Evolutionary conservation across 2,797 vertebrate species (phyloP), one percentile per base, ranked within the genome.

Genomic region (Hydrocynus forskahlii): DNA sequence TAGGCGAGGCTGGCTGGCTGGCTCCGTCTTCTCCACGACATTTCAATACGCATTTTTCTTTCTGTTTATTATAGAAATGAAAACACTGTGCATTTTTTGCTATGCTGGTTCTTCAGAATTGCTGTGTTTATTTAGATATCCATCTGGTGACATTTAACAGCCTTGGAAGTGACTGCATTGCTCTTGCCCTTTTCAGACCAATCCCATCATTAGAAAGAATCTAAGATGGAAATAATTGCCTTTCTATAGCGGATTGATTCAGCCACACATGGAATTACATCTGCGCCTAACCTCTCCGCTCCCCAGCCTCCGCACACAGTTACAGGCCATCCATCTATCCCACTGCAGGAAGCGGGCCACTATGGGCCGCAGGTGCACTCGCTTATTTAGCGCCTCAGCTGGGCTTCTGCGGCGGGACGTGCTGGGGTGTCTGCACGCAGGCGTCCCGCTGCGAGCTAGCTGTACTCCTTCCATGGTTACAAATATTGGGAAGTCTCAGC

Each of bases 61-160:
- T 29, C 60, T 14, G 21, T 21, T 25, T 29, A 25, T 6, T 71
- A 52, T 38, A 67, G 16, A n/a, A 40, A 21, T 67, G 35, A 43
- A 14, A 43, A 14, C 66, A 23, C 7, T 48, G n/a, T 9, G 23
- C 13, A 23, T 74, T 66, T 55, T 66, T 68, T n/a, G 5, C 8
- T 40, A 43, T 54, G 60, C 35, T 4, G n/a, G 29, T 50, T 78
- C 23, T 76, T 5, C 55, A 25, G 12, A 79, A 63, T 72, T 64
- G 54, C 19, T 63, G 12, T 64, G 21, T 64, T 72, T 73, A 71
- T 76, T 84, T 55, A 40, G 63, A 64, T 50, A 35, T 54, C 68
- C 21, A 50, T 80, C 60, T 59, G 52, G 17, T 59, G 78, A 84
- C 78, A 71, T 83, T 79, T 79, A 80, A 71, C 55, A 71, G 48